phyloP scores from a whole-genome alignment of 2,888 invertebrate genomes.

The Cheilosia soror region DNA sequence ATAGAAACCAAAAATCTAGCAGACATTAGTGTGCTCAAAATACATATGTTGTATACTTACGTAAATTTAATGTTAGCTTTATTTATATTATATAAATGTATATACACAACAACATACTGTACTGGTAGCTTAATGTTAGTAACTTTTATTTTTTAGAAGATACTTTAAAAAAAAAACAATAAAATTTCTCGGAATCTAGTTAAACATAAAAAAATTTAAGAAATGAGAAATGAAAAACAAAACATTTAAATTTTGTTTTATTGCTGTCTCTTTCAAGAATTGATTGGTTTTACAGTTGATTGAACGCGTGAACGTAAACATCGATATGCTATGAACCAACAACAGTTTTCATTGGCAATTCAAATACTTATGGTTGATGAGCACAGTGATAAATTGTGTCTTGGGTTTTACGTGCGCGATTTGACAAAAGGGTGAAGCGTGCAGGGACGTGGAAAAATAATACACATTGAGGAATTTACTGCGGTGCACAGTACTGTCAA shows the following conservation, averaged over 20 bases:
- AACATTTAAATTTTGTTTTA: not conserved
- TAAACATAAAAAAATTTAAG: slow-evolving; percentile 42
- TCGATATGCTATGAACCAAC: not conserved
- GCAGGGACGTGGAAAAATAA: not conserved
- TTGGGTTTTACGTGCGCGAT: slow-evolving; percentile 1
- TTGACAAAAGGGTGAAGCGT: not conserved
- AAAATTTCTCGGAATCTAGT: slow-evolving; percentile 43
- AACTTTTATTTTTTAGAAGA: slow-evolving; percentile 42
- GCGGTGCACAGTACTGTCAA: too few species aligned
- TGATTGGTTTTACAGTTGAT: slow-evolving; percentile 70
- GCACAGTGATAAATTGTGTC: slow-evolving; percentile 28
- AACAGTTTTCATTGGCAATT: slow-evolving; percentile 44
- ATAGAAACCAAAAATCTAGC: slow-evolving; percentile 35
- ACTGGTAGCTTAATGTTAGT: slow-evolving; percentile 61
- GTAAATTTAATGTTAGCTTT: slow-evolving; percentile 63
- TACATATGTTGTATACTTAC: slow-evolving; percentile 14
- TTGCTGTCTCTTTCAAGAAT: slow-evolving; percentile 21
- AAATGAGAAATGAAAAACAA: slow-evolving; percentile 1
- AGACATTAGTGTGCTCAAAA: slow-evolving; percentile 53
- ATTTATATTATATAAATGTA: slow-evolving; percentile 45
- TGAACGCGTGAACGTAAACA: slow-evolving; percentile 53
- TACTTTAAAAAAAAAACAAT: slow-evolving; percentile 38
- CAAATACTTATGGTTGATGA: slow-evolving; percentile 27
- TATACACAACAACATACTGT: slow-evolving; percentile 32
- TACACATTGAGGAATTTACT: not conserved